A percentile compares a stretch with the other conserved stretches of the same genome.
These are phyloP conservation scores for Colaptes auratus DNA, from an alignment of 2,113 vertebrate species.

Conservation along the genomic window DNA sequence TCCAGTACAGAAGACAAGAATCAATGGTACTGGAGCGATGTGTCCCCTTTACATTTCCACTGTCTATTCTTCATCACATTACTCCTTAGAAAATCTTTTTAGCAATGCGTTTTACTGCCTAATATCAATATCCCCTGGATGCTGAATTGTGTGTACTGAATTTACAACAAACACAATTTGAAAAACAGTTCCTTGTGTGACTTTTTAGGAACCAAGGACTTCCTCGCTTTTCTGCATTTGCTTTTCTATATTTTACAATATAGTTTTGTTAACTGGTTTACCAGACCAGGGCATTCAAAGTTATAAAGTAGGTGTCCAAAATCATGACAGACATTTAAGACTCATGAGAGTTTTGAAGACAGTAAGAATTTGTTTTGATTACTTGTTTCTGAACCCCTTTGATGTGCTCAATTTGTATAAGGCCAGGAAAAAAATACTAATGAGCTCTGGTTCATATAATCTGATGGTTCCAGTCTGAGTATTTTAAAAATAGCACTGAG, in stretches of 20 bases:
- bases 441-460: neutral
- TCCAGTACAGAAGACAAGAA: too few relatives aligned
- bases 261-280: neutral
- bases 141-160: neutral
- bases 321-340: neutral
- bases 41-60: too few relatives aligned
- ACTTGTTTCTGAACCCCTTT: neutral
- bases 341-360: neutral
- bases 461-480: neutral
- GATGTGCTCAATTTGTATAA: neutral
- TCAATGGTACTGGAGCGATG: too few relatives aligned
- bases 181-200: neutral
- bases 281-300: neutral
- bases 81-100: too few relatives aligned
- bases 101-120: too few relatives aligned
- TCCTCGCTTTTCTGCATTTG: neutral
- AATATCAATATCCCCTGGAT: neutral
- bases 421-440: neutral
- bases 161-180: neutral
- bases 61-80: too few relatives aligned
- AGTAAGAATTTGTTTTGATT: neutral
- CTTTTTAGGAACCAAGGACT: neutral
- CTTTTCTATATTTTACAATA: neutral
- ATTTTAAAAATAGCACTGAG: neutral
- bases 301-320: accelerated